These are phyloP conservation scores for Pygocentrus nattereri DNA, from an alignment of 2,797 vertebrate species.

Conservation along the genomic window DNA sequence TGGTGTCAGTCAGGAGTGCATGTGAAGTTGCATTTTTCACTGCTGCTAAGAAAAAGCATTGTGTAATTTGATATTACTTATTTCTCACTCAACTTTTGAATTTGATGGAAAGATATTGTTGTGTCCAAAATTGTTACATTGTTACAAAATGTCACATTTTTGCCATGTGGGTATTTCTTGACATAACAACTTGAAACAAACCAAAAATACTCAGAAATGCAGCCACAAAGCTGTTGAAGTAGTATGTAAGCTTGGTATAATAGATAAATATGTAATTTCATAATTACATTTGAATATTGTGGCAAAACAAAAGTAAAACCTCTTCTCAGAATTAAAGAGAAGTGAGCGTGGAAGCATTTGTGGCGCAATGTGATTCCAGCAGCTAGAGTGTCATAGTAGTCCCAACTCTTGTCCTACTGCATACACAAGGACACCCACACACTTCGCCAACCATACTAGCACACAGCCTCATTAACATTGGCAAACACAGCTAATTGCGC, in stretches of 20 bases:
- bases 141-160: background rate
- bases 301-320: background rate
- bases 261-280: background rate
- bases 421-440: conserved; percentile 32
- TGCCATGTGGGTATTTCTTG: background rate
- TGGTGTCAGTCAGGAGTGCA: conserved; percentile 33
- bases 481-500: conserved; percentile 53
- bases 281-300: too few species aligned
- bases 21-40: background rate
- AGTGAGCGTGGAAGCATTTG: background rate
- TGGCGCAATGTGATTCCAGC: background rate
- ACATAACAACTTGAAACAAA: background rate
- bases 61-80: background rate
- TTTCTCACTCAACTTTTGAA: background rate
- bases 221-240: too few species aligned
- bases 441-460: conserved; percentile 38
- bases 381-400: background rate
- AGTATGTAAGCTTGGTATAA: too few species aligned
- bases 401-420: background rate
- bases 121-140: too few species aligned
- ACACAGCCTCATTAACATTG: conserved; percentile 52
- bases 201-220: too few species aligned
- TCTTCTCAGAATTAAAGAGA: background rate
- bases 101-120: background rate
- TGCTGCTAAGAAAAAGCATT: background rate